phyloP scores from a whole-genome alignment of 2,797 vertebrate genomes.

The Bovichtus variegatus region DNA sequence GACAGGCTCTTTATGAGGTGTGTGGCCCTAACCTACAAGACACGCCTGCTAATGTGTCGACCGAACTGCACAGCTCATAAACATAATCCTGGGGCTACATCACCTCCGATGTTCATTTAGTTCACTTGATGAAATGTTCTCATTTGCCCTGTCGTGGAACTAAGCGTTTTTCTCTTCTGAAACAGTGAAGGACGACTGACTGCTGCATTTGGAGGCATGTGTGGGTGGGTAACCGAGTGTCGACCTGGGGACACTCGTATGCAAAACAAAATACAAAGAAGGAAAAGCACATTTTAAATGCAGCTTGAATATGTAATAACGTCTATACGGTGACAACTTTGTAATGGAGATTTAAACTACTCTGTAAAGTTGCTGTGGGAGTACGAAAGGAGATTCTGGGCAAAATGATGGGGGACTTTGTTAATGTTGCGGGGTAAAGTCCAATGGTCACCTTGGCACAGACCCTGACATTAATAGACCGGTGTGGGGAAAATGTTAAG shows the following conservation, averaged over 20 bases:
- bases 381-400: conserved; percentile 15
- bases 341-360: conserved; percentile 53
- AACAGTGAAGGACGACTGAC: conserved; percentile 54
- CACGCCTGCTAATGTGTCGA: conserved; percentile 51
- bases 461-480: conserved; percentile 70
- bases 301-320: conserved; percentile 65
- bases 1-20: conserved; percentile 25
- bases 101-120: conserved; percentile 63
- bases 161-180: conserved; percentile 44
- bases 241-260: conserved; percentile 54
- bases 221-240: conserved; percentile 47
- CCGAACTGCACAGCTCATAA: conserved; percentile 58
- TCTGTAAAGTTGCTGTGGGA: conserved; percentile 43
- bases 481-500: conserved; percentile 75
- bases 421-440: conserved; percentile 59
- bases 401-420: conserved; percentile 19
- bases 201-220: conserved; percentile 57
- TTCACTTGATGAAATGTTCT: conserved; percentile 63
- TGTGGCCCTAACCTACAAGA: conserved; percentile 34
- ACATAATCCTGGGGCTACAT: conserved; percentile 64
- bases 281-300: conserved; percentile 50
- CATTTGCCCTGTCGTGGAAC: conserved; percentile 67
- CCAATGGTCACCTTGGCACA: conserved; percentile 68
- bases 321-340: conserved; percentile 45
- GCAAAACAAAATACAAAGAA: conserved; percentile 52